Evolutionary conservation across 2,888 invertebrate species (phyloP), one percentile per base, ranked within the genome.

Genomic region (Nephrotoma appendiculata): DNA sequence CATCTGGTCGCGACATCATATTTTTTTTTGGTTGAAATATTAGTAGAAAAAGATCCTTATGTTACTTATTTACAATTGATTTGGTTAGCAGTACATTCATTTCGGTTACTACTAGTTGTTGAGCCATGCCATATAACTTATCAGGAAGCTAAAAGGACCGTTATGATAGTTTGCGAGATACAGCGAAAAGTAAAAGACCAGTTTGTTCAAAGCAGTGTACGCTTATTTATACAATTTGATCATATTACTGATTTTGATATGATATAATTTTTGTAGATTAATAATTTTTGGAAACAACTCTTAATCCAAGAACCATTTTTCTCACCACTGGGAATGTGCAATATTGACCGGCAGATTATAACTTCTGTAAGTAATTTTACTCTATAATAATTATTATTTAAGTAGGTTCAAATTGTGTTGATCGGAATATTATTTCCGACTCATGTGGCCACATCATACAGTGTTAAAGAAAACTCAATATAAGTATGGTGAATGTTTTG

Each of bases 1-100:
- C 94, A 94, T 88, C 89, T 94, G 71, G 92, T 93, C 19, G 93
- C 93, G 86, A 93, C 93, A 0, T 92, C 93, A 0, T 94, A 93
- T 88, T 93, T 93, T 88, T 89, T 93, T 0, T 92, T 93, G 87
- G 89, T 92, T 87, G 93, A 93, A 88, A 89, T 92, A 45, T 89
- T 91, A 7, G 91, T 90, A 42, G 91, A 90, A 87, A 91, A 86
- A 57, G 91, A 92, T 87, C 90, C 90, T 87, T 90, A 92, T 31
- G 92, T 92, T 85, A 90, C 93, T 6, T 89, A 90, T 87, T 90
- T 93, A 5, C 93, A 93, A 88, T 89, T 91, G 41, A 88, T 92
- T 4, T 93, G 93, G 93, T 92, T 93, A 44, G 86, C 91, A 42
- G 92, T 92, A 83, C 93, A 93, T 88, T 87, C 91, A 4, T 88